Evolutionary conservation across 2,113 vertebrate species (phyloP), one percentile per base, ranked within the genome.

Genomic region (Abramis brama): DNA sequence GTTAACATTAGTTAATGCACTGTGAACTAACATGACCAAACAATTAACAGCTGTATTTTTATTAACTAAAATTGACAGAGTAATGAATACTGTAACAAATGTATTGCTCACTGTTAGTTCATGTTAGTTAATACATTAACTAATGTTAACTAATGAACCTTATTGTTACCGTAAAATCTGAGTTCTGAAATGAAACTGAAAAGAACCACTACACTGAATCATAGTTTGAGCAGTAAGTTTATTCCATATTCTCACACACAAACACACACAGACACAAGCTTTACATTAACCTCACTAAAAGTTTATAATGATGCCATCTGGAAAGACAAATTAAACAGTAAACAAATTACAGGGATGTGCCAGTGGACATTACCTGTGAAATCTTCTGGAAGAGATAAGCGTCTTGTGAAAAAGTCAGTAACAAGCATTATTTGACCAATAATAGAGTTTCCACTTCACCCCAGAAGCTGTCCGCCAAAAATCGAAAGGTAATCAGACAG

Each of bases 401-500:
- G 43, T 68, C n/a, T 57, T n/a, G 45, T n/a, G 66, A 77, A 85
- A 36, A 39, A 33, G 64, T 85, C 75, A 59, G 36, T 70, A 66
- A 66, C 36, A 50, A 71, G 19, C n/a, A 62, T 47, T 83, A 33
- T 83, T 45, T 83, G 66, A 52, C 84, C 75, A 50, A 17, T 50
- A 85, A 89, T 87, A 82, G 80, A 89, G 71, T 43, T 77, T 68
- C 47, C 52, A 43, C 62, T 74, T 83, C 25, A 43, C 36, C 36
- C 27, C 19, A 59, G 25, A 36, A 52, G 33, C 52, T 64, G 84
- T 81, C 83, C 13, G 79, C 57, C 64, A 86, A 86, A 71, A 25
- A 27, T 83, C 82, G 84, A 83, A 75, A 68, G 36, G 82, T 83
- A 87, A 87, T 52, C 47, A 84, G 27, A 75, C 36, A 25, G 62